Evolutionary conservation across 2,888 invertebrate genomes (phyloP), one percentile per base, ranked within the genome.

Genomic region (Watsonalla cultraria): DNA sequence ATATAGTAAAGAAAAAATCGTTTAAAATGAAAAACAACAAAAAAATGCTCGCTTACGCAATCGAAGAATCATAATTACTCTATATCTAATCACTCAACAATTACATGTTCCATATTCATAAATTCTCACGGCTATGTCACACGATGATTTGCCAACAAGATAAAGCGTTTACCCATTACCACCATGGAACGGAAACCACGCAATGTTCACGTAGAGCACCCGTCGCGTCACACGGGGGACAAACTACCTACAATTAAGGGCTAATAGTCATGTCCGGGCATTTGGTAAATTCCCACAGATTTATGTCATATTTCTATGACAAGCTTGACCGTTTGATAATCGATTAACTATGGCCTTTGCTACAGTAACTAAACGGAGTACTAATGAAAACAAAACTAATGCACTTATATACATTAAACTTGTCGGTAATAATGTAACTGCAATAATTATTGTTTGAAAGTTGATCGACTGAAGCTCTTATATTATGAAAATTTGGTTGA

Each of bases 101-200:
- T 48, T 13, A 13, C 8, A 15, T 14, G 13, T 49, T 45, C 7
- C 9, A 51, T 51, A 15, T 58, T 64, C 56, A 61, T 54, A 59
- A 56, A 56, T 78, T 78, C 74, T 70, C 75, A 79, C 71, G 68
- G 54, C 39, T 55, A 57, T 65, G 68, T 78, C 63, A 63, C 75
- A 69, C 70, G 71, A 71, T 74, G 82, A 83, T 82, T 79, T 73
- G 74, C 73, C 59, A 71, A 68, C 70, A 59, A 59, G 83, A 83
- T 83, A 78, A 70, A 79, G 61, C 68, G 66, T 75, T 76, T 72
- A 74, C 74, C 76, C 69, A 77, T 78, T 80, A 76, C 64, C 69
- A 62, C 58, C 59, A 46, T 61, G 49, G 49, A 49, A 49, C 72
- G 74, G 76, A 81, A 75, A 70, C 66, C 65, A 61, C 60, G 60